Conservation (phyloP, 2,888 invertebrate species). For the Apamea anceps region DNA sequence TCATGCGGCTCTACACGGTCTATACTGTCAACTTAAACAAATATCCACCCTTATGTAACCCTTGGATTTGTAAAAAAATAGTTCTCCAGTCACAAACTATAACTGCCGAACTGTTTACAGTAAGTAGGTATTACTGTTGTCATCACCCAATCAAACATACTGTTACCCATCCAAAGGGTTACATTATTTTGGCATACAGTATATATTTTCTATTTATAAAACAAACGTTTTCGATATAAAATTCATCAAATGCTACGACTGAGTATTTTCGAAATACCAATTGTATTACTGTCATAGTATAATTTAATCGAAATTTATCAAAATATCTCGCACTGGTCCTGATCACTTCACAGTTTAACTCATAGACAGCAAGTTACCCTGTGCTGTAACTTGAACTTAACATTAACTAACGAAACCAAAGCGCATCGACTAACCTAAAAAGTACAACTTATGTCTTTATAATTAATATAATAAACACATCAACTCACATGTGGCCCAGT, state of each 20-base stretch:
- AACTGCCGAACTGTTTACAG: not conserved
- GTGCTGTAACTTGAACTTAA: constrained; percentile 72
- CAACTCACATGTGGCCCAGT: constrained; percentile 71
- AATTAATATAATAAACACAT: constrained; percentile 70
- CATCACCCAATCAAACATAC: constrained; percentile 13
- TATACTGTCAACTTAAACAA: constrained; percentile 23
- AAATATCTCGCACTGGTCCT: constrained; percentile 69
- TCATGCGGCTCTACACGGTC: constrained; percentile 35
- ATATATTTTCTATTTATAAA: constrained; percentile 29
- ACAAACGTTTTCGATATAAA: constrained; percentile 39
- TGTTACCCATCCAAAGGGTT: constrained; percentile 19
- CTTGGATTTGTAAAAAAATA: constrained; percentile 17
- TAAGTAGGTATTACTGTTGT: not conserved
- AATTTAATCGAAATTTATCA: constrained; percentile 38
- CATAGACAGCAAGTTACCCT: constrained; percentile 72
- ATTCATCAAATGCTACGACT: constrained; percentile 59
- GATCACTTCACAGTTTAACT: constrained; percentile 61
- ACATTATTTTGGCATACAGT: constrained; percentile 39
- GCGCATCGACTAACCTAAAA: constrained; percentile 75
- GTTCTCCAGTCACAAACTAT: constrained; percentile 16
- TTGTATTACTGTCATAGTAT: constrained; percentile 51
- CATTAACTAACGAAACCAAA: constrained; percentile 72
- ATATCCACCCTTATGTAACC: constrained; percentile 25
- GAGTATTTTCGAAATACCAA: constrained; percentile 67
- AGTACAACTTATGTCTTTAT: constrained; percentile 75